Evolutionary conservation across 2,113 vertebrate species (phyloP).

Genomic region (Pituophis catenifer): DNA sequence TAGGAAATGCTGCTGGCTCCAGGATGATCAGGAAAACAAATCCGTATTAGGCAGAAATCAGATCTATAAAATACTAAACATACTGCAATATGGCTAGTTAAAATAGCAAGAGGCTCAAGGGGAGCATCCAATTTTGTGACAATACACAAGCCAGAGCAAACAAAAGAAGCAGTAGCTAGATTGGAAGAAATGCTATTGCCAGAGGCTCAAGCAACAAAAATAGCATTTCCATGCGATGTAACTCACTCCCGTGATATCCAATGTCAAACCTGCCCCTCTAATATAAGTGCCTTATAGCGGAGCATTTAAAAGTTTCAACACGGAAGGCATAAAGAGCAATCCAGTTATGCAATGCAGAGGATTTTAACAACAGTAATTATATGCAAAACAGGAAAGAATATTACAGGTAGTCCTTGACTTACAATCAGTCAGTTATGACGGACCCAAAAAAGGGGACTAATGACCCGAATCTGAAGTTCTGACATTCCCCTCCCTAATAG

Average conservation of each 20-base stretch:
- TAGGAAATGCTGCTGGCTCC: not conserved
- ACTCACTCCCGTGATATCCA: conserved; percentile 47
- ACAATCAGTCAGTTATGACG: not conserved
- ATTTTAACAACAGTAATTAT: conserved; percentile 20
- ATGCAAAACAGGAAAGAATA: conserved; percentile 18
- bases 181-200: conserved; percentile 50
- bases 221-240: conserved; percentile 47
- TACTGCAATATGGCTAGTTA: not conserved
- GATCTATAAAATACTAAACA: not conserved
- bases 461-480: not conserved
- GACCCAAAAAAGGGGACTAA: not conserved
- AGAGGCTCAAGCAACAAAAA: conserved; percentile 56
- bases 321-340: not conserved
- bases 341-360: not conserved
- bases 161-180: not conserved
- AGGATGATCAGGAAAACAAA: not conserved
- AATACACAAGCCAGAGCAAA: conserved; percentile 26
- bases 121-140: conserved; percentile 7
- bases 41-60: not conserved
- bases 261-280: conserved; percentile 47
- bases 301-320: not conserved
- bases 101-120: conserved; percentile 13
- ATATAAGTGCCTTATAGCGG: not conserved
- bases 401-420: not conserved
- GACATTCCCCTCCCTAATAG: not conserved